A percentile compares a stretch with the other conserved stretches of the same genome.
These are phyloP conservation scores for Dryocosmus kuriphilus DNA, from an alignment of 2,888 invertebrate species.

Conservation along the genomic window DNA sequence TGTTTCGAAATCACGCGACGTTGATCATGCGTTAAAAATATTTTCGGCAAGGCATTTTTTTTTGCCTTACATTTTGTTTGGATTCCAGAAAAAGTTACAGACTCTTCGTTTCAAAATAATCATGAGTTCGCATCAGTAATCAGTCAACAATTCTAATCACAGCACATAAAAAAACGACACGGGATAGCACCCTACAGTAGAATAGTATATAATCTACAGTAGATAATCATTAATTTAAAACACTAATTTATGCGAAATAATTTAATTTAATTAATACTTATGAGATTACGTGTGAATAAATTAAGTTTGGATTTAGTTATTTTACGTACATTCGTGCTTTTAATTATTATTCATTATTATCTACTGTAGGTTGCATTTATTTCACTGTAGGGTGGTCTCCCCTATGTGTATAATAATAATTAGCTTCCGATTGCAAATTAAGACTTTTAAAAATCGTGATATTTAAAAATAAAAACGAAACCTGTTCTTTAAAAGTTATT, in stretches of 20 bases:
- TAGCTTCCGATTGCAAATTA: neutral
- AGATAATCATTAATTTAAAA: too few species aligned
- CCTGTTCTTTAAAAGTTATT: neutral
- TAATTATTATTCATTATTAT: too few species aligned
- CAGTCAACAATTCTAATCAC: neutral
- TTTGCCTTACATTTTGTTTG: neutral
- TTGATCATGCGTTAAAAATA: neutral
- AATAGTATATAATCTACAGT: too few species aligned
- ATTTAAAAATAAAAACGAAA: neutral
- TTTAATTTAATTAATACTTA: too few species aligned
- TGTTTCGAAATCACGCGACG: neutral
- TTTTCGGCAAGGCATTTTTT: neutral
- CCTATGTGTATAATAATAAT: neutral
- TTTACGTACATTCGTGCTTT: too few species aligned
- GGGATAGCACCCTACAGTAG: too few species aligned
- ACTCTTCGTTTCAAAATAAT: neutral
- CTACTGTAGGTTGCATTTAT: too few species aligned
- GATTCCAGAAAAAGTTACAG: neutral
- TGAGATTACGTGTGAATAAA: too few species aligned
- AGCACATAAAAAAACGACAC: neutral
- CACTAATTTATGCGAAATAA: too few species aligned
- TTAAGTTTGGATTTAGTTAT: too few species aligned
- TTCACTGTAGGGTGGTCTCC: too few species aligned
- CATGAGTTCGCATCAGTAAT: neutral
- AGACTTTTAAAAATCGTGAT: neutral